Evolutionary conservation across 1,140 invertebrate genomes (phyloP).

Genomic region (Aricia agestis): DNA sequence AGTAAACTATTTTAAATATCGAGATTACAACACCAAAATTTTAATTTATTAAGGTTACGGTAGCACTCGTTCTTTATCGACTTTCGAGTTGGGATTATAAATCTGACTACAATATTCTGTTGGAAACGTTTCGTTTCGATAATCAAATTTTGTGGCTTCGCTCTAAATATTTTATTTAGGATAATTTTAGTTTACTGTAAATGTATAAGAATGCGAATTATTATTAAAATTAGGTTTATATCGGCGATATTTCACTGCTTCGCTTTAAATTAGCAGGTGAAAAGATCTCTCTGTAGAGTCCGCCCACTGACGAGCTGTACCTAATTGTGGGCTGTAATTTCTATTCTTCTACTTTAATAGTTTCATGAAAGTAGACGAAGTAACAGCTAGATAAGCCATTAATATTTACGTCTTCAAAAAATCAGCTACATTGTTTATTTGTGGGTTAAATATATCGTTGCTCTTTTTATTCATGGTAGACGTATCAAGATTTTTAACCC

Average conservation of each 20-base stretch:
- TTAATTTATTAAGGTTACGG: conserved; percentile 41
- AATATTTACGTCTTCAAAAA: too few species aligned
- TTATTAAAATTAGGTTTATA: neutral
- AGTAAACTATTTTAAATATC: conserved; percentile 38
- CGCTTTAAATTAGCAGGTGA: neutral
- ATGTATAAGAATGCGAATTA: neutral
- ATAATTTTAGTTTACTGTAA: neutral
- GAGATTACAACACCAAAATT: conserved; percentile 66
- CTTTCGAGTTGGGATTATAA: neutral
- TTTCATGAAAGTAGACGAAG: too few species aligned
- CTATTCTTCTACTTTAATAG: too few species aligned
- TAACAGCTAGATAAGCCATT: too few species aligned
- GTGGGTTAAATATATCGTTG: too few species aligned
- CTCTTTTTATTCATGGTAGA: too few species aligned
- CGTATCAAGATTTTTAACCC: too few species aligned
- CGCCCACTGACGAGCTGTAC: neutral
- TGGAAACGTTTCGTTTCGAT: neutral
- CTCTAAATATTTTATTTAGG: neutral
- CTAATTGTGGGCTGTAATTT: neutral
- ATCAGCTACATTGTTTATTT: too few species aligned
- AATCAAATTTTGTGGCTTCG: neutral
- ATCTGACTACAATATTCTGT: neutral
- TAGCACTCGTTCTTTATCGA: conserved; percentile 21
- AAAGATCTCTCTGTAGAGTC: conserved; percentile 55
- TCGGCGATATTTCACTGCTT: neutral